These are phyloP conservation scores for Ictidomys tridecemlineatus DNA, from an alignment of 2,113 vertebrate species.

Conservation along the genomic window DNA sequence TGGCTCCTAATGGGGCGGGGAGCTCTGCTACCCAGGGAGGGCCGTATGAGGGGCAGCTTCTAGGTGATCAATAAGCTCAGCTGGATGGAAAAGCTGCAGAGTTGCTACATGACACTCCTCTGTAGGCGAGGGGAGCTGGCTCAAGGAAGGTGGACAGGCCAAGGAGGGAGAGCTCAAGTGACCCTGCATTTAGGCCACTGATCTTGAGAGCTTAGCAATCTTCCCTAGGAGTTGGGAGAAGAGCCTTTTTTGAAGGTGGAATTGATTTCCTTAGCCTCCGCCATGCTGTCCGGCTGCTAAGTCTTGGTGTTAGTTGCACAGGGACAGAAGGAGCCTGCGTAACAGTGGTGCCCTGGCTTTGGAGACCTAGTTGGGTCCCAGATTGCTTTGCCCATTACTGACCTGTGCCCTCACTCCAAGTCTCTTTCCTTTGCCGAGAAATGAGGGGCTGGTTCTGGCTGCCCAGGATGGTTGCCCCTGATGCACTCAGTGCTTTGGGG, in stretches of 20 bases:
- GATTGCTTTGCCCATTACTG: neutral
- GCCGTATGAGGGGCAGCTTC: slow-evolving; percentile 40
- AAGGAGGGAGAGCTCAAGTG: neutral
- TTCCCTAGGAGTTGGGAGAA: neutral
- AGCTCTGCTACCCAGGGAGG: neutral
- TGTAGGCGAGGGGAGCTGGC: neutral
- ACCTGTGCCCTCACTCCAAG: neutral
- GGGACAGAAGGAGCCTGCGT: rapidly evolving
- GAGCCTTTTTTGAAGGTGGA: neutral
- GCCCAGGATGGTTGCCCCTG: rapidly evolving
- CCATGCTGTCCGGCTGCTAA: rapidly evolving
- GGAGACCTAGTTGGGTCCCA: neutral
- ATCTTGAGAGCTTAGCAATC: neutral
- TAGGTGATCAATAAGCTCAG: slow-evolving; percentile 57
- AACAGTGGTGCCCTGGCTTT: neutral
- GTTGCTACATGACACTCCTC: neutral
- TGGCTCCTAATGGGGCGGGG: neutral
- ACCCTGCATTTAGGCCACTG: neutral
- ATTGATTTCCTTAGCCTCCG: neutral
- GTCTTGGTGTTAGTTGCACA: neutral
- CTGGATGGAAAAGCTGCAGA: neutral
- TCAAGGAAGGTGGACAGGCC: neutral
- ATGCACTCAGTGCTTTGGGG: neutral
- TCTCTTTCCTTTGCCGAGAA: neutral
- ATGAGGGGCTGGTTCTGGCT: neutral